phyloP scores from a whole-genome alignment of 2,797 vertebrate genomes.

The Tympanoctomys barrerae region DNA sequence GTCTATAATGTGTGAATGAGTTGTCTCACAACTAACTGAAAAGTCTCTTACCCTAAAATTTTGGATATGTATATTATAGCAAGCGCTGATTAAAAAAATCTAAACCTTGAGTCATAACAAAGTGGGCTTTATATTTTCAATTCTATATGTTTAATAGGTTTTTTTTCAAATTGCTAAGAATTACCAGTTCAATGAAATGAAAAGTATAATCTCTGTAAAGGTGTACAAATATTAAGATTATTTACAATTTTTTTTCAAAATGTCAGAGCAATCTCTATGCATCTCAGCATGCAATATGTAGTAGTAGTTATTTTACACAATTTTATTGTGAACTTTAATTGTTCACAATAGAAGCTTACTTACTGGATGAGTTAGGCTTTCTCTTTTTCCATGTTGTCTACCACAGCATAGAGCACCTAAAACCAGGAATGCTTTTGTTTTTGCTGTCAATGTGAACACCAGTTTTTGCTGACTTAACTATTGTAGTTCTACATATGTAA shows the following conservation, averaged over 20 bases:
- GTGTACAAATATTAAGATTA: conserved; percentile 55
- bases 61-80: conserved; percentile 36
- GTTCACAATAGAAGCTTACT: conserved; percentile 49
- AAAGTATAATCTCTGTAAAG: background rate
- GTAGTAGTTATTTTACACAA: background rate
- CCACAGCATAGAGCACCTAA: background rate
- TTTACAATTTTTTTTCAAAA: conserved; percentile 46
- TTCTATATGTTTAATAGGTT: conserved; percentile 59
- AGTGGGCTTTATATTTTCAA: conserved; percentile 29
- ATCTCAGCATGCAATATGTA: background rate
- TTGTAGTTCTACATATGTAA: background rate
- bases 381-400: background rate
- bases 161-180: conserved; percentile 41
- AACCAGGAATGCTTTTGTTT: background rate
- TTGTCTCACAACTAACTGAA: conserved; percentile 75
- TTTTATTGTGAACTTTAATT: conserved; percentile 5
- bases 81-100: background rate
- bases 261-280: background rate
- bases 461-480: background rate
- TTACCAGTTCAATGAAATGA: background rate
- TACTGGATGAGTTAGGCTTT: background rate
- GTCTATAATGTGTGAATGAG: conserved; percentile 77
- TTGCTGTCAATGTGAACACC: background rate
- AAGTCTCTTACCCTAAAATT: conserved; percentile 72
- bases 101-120: conserved; percentile 23